Evolutionary conservation across 2,113 vertebrate species (phyloP).

Genomic region (Oceanodroma tethys): DNA sequence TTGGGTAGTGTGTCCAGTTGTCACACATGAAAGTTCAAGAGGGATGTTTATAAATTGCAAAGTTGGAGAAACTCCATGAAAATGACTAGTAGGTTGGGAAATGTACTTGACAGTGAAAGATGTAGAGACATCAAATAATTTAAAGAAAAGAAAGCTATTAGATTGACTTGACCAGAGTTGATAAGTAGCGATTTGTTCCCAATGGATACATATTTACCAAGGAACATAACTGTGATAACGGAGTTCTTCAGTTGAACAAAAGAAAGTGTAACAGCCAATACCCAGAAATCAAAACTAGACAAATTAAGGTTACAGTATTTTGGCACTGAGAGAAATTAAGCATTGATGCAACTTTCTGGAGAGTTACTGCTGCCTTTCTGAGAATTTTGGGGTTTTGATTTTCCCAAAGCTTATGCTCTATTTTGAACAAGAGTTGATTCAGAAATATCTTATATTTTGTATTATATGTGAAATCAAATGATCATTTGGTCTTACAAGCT

Average conservation of each 20-base stretch:
- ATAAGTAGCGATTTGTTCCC: neutral
- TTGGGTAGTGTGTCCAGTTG: neutral
- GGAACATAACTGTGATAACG: neutral
- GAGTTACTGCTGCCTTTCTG: neutral
- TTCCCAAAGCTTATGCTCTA: neutral
- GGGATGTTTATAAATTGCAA: neutral
- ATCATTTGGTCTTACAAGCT: neutral
- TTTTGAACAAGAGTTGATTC: neutral
- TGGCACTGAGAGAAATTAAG: neutral
- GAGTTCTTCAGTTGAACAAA: neutral
- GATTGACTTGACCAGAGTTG: neutral
- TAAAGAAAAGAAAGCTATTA: neutral
- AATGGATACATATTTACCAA: fast-evolving
- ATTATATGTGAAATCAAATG: neutral
- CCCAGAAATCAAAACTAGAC: neutral
- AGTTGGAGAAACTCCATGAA: neutral
- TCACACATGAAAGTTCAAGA: neutral
- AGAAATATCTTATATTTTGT: neutral
- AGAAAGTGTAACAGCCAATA: neutral
- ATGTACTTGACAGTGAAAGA: neutral
- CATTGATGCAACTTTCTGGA: neutral
- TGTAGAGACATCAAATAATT: fast-evolving
- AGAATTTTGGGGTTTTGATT: neutral
- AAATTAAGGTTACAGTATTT: neutral
- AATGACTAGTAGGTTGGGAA: neutral